Evolutionary conservation across 1,140 invertebrate genomes (phyloP).

Genomic region (Formica exsecta): DNA sequence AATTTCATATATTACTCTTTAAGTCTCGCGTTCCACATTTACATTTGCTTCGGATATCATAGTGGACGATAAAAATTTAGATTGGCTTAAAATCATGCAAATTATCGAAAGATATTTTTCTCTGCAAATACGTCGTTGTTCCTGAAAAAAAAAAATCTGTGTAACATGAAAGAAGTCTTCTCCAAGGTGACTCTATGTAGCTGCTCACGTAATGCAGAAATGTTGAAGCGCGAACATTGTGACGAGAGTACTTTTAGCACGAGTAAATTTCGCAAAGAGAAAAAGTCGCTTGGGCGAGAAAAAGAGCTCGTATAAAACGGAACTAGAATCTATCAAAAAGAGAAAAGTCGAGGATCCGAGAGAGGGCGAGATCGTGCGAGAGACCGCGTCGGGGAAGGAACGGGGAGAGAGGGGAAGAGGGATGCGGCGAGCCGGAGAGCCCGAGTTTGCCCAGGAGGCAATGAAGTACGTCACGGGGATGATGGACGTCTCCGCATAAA

Average conservation of each 20-base stretch:
- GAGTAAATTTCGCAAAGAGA: constrained; percentile 38
- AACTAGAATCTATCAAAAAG: constrained; percentile 54
- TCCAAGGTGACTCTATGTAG: constrained; percentile 1
- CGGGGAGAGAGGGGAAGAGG: constrained; percentile 39
- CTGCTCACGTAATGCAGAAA: constrained; percentile 7
- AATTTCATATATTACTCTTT: background rate
- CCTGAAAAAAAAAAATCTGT: background rate
- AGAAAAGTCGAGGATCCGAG: constrained; percentile 35
- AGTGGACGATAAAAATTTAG: background rate
- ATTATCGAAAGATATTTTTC: background rate
- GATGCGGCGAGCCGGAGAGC: constrained; percentile 76
- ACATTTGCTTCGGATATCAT: background rate
- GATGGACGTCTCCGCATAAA: constrained; percentile 88
- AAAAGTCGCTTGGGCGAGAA: constrained; percentile 39
- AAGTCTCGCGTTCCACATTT: background rate
- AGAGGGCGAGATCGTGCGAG: constrained; percentile 38
- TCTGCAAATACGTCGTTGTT: background rate
- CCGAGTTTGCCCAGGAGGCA: constrained; percentile 81
- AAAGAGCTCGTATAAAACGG: constrained; percentile 49
- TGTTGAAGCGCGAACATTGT: constrained; percentile 43
- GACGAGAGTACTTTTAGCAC: constrained; percentile 6
- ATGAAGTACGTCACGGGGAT: constrained; percentile 86
- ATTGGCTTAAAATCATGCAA: background rate
- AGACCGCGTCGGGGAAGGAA: background rate
- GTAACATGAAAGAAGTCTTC: background rate